These are phyloP conservation scores for Ploceus nigricollis DNA, from an alignment of 2,113 vertebrate genomes.

Conservation along the genomic window DNA sequence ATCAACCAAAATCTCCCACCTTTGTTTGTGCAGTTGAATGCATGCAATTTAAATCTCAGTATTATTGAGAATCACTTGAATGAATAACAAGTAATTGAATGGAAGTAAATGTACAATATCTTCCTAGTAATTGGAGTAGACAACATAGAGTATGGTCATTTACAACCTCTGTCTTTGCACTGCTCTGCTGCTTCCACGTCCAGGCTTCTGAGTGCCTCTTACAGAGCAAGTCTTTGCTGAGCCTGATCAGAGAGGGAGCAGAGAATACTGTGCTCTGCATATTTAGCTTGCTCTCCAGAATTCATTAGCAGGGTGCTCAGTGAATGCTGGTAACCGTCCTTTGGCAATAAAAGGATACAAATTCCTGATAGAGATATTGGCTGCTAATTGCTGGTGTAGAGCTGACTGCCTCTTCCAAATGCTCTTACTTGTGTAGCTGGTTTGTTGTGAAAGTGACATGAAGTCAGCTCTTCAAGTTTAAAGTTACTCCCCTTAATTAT, in stretches of 20 bases:
- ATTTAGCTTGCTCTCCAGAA: not conserved
- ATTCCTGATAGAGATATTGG: not conserved
- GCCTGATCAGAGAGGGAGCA: not conserved
- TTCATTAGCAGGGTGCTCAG: not conserved
- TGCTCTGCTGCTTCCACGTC: not conserved
- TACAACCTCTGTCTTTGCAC: not conserved
- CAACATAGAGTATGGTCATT: not conserved
- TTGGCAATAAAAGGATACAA: not conserved
- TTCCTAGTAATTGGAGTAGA: not conserved
- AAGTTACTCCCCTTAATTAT: not conserved
- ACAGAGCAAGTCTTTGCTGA: not conserved
- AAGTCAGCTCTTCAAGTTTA: not conserved
- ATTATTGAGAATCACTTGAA: not conserved
- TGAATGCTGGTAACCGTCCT: not conserved
- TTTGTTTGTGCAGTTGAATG: not conserved
- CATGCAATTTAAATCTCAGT: not conserved
- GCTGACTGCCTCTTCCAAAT: not conserved
- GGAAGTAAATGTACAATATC: not conserved
- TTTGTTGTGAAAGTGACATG: fast-evolving
- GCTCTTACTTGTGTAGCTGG: not conserved
- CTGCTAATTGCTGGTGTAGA: not conserved
- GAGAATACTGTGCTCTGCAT: fast-evolving
- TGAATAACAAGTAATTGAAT: not conserved
- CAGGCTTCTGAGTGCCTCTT: not conserved
- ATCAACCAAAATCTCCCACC: not conserved